Conservation (phyloP, 2,797 vertebrate genomes). For the Chrosomus eos region DNA sequence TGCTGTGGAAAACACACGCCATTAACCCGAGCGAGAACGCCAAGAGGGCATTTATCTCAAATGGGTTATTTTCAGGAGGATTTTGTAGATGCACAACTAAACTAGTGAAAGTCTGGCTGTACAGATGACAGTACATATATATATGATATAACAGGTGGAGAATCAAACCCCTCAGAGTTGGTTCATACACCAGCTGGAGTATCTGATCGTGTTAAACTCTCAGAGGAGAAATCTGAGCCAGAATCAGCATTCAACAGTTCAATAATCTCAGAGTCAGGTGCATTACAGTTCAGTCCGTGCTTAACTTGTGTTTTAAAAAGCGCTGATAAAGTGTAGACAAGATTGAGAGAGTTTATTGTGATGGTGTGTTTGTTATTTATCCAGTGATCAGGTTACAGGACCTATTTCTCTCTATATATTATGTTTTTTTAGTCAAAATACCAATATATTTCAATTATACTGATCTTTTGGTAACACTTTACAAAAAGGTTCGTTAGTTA, state of each 20-base stretch:
- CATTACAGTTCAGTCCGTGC: not conserved
- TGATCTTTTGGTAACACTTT: too few relatives aligned
- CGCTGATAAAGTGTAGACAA: not conserved
- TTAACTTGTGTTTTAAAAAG: not conserved
- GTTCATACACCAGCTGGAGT: not conserved
- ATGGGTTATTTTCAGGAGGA: constrained; percentile 14
- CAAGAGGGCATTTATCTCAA: constrained; percentile 12
- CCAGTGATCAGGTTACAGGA: not conserved
- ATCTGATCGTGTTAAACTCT: constrained; percentile 1
- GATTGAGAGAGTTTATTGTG: not conserved
- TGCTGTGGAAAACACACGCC: constrained; percentile 3
- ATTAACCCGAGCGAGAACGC: not conserved
- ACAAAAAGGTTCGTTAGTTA: too few relatives aligned
- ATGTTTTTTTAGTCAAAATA: not conserved
- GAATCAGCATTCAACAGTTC: not conserved
- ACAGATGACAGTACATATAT: not conserved
- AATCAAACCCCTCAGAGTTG: not conserved
- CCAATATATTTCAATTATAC: too few relatives aligned
- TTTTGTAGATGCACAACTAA: not conserved
- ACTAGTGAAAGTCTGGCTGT: constrained; percentile 1
- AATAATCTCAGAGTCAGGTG: not conserved
- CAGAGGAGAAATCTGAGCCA: constrained; percentile 4
- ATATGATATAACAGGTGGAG: not conserved
- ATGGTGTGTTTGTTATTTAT: not conserved
- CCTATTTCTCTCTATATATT: not conserved